Base-by-base conservation (phyloP, 2,113 vertebrate species). In the Prochilodus magdalenae region DNA sequence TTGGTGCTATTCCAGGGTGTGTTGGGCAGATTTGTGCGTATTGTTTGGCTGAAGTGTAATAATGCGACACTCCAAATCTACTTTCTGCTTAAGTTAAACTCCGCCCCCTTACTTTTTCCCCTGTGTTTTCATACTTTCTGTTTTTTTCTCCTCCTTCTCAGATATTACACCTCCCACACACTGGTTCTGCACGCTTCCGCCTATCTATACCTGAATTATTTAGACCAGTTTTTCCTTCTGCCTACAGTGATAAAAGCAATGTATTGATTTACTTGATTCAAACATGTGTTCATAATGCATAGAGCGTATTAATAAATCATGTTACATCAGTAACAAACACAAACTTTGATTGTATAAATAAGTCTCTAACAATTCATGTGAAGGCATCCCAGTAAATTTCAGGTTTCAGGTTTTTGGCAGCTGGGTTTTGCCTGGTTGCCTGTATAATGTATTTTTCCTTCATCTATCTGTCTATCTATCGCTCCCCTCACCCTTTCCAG, bases 21-120 rank as follows among this genome's bases (percentile, higher is more conserved):
- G 27, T 70, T 79, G 60, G 77, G 67, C 51, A 79, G 51, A 30
- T 59, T 44, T 70, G 51, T 44, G 5, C 20, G 59, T 70, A 27
- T 30, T 49, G 44, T 72, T 72, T 71, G 67, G 67, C 5, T 80
- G 55, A 47, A 49, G 77, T 72, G 18, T 72, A 62, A 49, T 40
- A 22, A 70, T 20, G 22, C 60, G 16, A 15, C 79, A 26, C 40
- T 26, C 5, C 49, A n/a, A 36, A 27, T 57, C 60, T 49, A 66
- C 49, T 57, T 69, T 78, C 20, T 27, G 16, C 27, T 22, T 53
- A 4, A 67, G 44, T 59, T 10, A 75, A 13, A 10, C 30, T 20
- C 11, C 22, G 49, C 69, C 40, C 22, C 22, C 18, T 12, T 3
- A 36, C n/a, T n/a, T n/a, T 71, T 44, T 70, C 63, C 55, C 40